Evolutionary conservation across 2,797 vertebrate species (phyloP).

Genomic region (Gymnothorax javanicus): DNA sequence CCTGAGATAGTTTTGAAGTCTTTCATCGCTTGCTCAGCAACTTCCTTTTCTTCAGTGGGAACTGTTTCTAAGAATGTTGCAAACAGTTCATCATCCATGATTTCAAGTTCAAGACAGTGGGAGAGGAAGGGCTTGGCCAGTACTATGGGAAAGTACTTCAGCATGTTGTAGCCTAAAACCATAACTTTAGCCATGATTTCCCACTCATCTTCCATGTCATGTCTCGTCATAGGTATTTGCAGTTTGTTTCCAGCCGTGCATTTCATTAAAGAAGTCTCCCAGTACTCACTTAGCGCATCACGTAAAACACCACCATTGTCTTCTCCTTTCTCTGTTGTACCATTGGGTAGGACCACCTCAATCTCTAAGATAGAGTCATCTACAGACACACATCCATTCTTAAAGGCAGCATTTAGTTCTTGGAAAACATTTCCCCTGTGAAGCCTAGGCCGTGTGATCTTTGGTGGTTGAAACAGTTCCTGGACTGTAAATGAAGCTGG

Average conservation of each 20-base stretch:
- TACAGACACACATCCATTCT: slow-evolving; percentile 27
- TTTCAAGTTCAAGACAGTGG: slow-evolving; percentile 22
- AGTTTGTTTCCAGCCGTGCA: slow-evolving; percentile 21
- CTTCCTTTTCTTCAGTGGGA: slow-evolving; percentile 25
- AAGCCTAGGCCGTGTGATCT: background rate
- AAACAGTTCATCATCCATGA: slow-evolving; percentile 25
- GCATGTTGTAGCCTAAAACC: background rate
- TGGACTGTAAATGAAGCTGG: too few relatives aligned
- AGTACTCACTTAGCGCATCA: slow-evolving; percentile 26
- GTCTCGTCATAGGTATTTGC: slow-evolving; percentile 16
- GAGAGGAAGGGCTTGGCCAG: background rate
- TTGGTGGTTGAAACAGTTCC: slow-evolving; percentile 16
- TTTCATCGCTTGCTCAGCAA: slow-evolving; percentile 32
- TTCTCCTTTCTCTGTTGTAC: slow-evolving; percentile 24
- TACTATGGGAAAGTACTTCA: background rate
- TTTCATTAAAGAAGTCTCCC: slow-evolving; percentile 25
- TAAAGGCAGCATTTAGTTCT: slow-evolving; percentile 29
- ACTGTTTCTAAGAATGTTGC: slow-evolving; percentile 25
- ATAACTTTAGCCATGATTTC: background rate
- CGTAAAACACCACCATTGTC: slow-evolving; percentile 25
- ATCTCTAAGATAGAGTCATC: slow-evolving; percentile 21
- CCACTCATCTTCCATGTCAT: slow-evolving; percentile 23
- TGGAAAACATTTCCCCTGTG: slow-evolving; percentile 18
- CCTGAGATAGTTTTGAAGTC: too few relatives aligned
- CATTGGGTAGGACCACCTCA: slow-evolving; percentile 32